These are phyloP conservation scores for Drosophila pullipes DNA, from an alignment of 2,888 invertebrate genomes.

Conservation along the genomic window DNA sequence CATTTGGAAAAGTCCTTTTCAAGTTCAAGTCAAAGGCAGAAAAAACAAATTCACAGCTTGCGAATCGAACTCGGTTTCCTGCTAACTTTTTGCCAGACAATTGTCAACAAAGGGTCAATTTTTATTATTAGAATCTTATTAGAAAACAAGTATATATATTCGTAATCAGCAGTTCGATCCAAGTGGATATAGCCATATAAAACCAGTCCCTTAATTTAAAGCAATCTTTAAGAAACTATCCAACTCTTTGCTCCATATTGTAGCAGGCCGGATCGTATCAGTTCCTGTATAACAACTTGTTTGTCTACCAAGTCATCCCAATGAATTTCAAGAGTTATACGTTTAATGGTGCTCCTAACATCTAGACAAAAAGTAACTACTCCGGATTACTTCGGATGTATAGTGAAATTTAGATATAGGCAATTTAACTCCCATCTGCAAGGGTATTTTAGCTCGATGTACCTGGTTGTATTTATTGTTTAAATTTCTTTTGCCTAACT, in stretches of 20 bases:
- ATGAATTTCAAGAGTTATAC: not conserved
- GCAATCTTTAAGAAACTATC: not conserved
- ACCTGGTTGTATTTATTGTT: not conserved
- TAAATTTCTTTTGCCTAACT: not conserved
- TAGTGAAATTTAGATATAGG: not conserved
- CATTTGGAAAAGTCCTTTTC: not conserved
- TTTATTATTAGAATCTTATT: not conserved
- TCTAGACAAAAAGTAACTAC: not conserved
- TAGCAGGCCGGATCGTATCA: not conserved
- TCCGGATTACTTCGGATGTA: not conserved
- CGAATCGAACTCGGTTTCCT: not conserved
- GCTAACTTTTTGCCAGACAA: not conserved
- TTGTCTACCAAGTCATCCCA: not conserved
- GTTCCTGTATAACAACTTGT: not conserved
- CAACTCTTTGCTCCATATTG: not conserved
- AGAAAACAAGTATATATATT: not conserved
- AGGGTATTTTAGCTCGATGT: not conserved
- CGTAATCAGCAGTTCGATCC: not conserved
- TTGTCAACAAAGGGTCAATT: not conserved
- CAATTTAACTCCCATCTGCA: not conserved
- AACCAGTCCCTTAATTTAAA: accelerated
- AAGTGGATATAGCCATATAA: not conserved
- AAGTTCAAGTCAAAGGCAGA: not conserved
- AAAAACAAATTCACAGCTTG: not conserved
- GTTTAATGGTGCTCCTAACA: too few species aligned